phyloP scores from a whole-genome alignment of 2,113 vertebrate species.

The Eclectus roratus region DNA sequence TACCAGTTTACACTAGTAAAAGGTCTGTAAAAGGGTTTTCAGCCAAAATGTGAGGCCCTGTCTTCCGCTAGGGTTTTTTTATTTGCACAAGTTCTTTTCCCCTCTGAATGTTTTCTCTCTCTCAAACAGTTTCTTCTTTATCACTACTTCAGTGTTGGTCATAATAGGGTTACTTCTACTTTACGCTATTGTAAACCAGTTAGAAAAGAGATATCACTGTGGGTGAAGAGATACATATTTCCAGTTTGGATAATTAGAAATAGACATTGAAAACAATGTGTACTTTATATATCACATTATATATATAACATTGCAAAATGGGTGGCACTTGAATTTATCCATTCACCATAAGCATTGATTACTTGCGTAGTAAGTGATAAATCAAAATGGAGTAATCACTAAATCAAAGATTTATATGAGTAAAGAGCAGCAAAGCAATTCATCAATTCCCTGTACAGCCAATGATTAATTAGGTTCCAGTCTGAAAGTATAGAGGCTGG shows the following conservation, averaged over 20 bases:
- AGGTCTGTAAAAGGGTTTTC: not conserved
- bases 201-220: not conserved
- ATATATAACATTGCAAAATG: conserved; percentile 67
- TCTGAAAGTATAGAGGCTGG: conserved; percentile 69
- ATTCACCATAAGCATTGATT: conserved; percentile 91
- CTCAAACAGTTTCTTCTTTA: not conserved
- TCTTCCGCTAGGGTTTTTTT: not conserved
- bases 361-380: conserved; percentile 78
- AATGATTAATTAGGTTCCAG: conserved; percentile 86
- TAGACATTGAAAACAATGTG: not conserved
- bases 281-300: not conserved
- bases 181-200: not conserved
- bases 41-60: not conserved
- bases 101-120: not conserved
- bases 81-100: not conserved
- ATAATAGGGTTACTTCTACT: not conserved
- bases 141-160: not conserved
- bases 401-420: conserved; percentile 89
- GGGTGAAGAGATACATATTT: not conserved
- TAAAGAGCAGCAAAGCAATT: conserved; percentile 88
- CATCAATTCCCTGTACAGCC: conserved; percentile 78
- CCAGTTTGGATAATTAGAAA: conserved; percentile 35
- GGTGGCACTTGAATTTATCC: conserved; percentile 81
- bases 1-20: conserved; percentile 32
- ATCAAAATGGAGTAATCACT: conserved; percentile 84